Percentiles rank a stretch among this genome's conserved stretches.
Conservation (phyloP, 30 jellyfish, hydroid and myxozoan species). For the Aurelia aurita complex sp. Pacific region DNA sequence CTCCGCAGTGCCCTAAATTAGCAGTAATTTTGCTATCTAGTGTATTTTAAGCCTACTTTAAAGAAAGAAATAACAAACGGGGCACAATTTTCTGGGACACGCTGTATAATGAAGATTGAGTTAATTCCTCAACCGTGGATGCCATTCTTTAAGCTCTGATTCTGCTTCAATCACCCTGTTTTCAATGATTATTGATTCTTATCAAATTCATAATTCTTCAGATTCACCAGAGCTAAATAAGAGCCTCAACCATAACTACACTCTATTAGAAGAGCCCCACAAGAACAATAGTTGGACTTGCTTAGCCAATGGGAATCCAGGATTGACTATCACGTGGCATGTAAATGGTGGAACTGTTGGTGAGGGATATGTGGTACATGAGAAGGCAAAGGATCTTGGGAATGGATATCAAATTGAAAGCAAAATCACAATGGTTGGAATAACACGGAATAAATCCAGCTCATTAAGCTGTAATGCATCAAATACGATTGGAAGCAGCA, state of each 20-base stretch:
- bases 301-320: slow-evolving; percentile 63
- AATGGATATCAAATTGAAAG: slow-evolving; percentile 37
- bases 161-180: too few species aligned
- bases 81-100: too few species aligned
- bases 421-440: slow-evolving; percentile 42
- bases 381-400: not conserved
- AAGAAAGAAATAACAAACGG: too few species aligned
- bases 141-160: too few species aligned
- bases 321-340: slow-evolving; percentile 33
- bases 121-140: too few species aligned
- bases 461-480: slow-evolving; percentile 42
- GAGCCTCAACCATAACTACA: slow-evolving; percentile 33
- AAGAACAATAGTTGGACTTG: slow-evolving; percentile 47
- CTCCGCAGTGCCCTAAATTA: too few species aligned
- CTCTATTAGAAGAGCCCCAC: slow-evolving; percentile 31
- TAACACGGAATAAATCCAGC: slow-evolving; percentile 34
- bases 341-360: slow-evolving; percentile 16
- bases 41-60: too few species aligned
- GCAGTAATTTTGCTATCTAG: too few species aligned
- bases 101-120: too few species aligned
- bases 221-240: slow-evolving; percentile 35
- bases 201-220: not conserved
- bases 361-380: slow-evolving; percentile 9
- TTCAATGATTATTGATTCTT: not conserved
- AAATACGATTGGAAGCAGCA: slow-evolving; percentile 30